phyloP scores from a whole-genome alignment of 1,140 invertebrate genomes.

The Drosophila truncata region DNA sequence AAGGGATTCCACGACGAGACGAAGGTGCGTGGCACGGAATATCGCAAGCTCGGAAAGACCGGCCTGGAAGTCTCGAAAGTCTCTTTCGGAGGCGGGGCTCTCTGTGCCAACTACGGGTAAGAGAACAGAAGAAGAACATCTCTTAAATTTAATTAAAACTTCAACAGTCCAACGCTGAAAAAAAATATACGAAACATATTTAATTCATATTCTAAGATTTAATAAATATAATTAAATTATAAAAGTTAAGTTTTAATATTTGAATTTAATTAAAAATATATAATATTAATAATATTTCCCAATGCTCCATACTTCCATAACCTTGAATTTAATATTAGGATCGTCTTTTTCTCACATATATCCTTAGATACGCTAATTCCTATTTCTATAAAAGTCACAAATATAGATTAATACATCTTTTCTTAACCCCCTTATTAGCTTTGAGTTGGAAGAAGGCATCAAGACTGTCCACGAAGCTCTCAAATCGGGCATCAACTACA shows the following conservation, averaged over 20 bases:
- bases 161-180: not conserved
- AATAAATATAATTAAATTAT: too few species aligned
- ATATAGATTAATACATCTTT: too few species aligned
- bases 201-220: not conserved
- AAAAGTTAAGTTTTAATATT: too few species aligned
- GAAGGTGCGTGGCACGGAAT: slow-evolving; percentile 87
- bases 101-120: slow-evolving; percentile 67
- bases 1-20: slow-evolving; percentile 87
- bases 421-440: too few species aligned
- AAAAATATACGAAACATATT: not conserved
- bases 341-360: too few species aligned
- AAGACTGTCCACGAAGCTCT: slow-evolving; percentile 90
- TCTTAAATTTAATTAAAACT: not conserved
- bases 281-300: too few species aligned
- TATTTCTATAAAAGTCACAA: too few species aligned
- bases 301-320: too few species aligned
- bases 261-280: too few species aligned
- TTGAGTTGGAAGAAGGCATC: slow-evolving; percentile 88
- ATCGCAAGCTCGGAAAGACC: slow-evolving; percentile 87
- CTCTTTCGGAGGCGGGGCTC: slow-evolving; percentile 86
- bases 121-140: not conserved
- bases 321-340: too few species aligned
- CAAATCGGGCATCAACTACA: slow-evolving; percentile 95
- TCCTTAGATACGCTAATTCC: too few species aligned
- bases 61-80: slow-evolving; percentile 87